Percentiles rank a stretch among this genome's conserved stretches.
phyloP scores from a whole-genome alignment of 2,797 vertebrate species.

The Crenichthys baileyi region DNA sequence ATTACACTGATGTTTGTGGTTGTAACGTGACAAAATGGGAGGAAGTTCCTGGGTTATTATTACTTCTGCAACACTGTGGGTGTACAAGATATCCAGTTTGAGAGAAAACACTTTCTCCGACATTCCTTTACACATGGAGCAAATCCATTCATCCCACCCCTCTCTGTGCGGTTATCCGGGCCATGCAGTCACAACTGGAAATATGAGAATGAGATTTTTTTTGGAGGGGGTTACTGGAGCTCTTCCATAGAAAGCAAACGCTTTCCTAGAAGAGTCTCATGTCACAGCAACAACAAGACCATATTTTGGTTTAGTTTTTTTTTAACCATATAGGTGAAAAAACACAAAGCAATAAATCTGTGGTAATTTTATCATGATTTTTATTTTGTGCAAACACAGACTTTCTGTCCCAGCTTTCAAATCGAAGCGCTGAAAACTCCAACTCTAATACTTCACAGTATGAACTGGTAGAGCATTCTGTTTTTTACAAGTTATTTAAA shows the following conservation, averaged over 20 bases:
- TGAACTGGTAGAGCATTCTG: background rate
- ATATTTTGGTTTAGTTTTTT: background rate
- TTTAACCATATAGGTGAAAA: background rate
- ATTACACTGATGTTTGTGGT: too few species aligned
- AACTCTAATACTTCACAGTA: background rate
- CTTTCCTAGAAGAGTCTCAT: constrained; percentile 54
- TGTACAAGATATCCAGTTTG: background rate
- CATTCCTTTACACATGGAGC: background rate
- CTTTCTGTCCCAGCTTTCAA: background rate
- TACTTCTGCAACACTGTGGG: background rate
- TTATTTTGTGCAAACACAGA: background rate
- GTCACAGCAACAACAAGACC: constrained; percentile 16
- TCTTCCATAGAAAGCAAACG: constrained; percentile 23
- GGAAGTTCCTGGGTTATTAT: background rate
- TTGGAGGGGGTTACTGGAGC: constrained; percentile 2
- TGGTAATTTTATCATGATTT: background rate
- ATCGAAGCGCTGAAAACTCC: background rate
- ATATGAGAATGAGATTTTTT: constrained; percentile 2
- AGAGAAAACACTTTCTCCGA: background rate
- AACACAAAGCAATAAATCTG: background rate
- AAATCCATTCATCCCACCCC: background rate
- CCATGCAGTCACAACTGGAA: constrained; percentile 30
- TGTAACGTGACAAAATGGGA: background rate
- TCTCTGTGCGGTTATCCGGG: background rate
- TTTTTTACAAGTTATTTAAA: background rate